A percentile compares a stretch with the other conserved stretches of the same genome.
Conservation (phyloP, 2,797 vertebrate species). For the Numenius phaeopus region DNA sequence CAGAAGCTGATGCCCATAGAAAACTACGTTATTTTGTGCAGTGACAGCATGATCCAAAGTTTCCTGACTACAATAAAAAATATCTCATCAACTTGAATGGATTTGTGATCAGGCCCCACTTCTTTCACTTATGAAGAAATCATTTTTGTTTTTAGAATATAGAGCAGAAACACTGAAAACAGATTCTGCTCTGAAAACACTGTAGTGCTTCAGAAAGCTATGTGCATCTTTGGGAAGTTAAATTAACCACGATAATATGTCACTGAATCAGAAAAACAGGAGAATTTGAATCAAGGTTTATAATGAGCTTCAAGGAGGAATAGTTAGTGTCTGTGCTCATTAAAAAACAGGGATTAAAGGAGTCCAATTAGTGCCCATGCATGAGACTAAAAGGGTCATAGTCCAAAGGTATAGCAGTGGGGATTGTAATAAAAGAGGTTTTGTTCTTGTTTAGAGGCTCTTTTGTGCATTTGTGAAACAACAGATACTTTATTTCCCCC, state of each 20-base stretch:
- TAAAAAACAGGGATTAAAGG: slow-evolving; percentile 38
- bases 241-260: slow-evolving; percentile 42
- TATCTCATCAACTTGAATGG: not conserved
- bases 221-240: slow-evolving; percentile 22
- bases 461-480: not conserved
- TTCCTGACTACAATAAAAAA: not conserved
- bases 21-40: not conserved
- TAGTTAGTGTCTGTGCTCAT: slow-evolving; percentile 11
- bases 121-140: not conserved
- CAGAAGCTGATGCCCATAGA: not conserved
- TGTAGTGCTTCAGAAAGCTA: not conserved
- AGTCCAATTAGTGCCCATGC: slow-evolving; percentile 34
- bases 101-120: not conserved
- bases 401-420: not conserved
- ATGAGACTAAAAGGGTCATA: not conserved
- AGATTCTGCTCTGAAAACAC: slow-evolving; percentile 11
- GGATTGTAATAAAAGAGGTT: slow-evolving; percentile 37
- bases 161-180: slow-evolving; percentile 58
- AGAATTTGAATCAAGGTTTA: slow-evolving; percentile 21
- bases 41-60: not conserved
- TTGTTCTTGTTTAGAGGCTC: slow-evolving; percentile 19
- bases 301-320: slow-evolving; percentile 48
- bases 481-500: not conserved
- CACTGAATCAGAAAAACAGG: not conserved
- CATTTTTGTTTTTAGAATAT: slow-evolving; percentile 70